A percentile compares a stretch with the other conserved stretches of the same genome.
These are phyloP conservation scores for Tiphia femorata DNA, from an alignment of 2,888 invertebrate species.

Conservation along the genomic window DNA sequence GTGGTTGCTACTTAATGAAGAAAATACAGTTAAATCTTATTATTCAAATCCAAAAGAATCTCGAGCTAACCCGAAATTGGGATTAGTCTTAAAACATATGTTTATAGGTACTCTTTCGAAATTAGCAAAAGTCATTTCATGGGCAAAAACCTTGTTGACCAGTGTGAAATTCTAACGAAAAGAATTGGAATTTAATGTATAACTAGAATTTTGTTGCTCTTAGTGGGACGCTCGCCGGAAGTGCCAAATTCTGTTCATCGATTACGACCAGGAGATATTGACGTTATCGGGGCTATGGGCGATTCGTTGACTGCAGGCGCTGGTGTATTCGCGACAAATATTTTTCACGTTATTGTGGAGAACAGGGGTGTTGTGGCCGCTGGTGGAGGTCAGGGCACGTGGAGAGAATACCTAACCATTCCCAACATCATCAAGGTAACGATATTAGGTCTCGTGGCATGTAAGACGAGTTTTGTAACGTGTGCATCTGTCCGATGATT, in stretches of 20 bases:
- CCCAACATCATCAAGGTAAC: conserved; percentile 79
- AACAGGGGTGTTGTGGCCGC: conserved; percentile 54
- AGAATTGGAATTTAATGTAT: too few species aligned
- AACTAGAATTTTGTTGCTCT: too few species aligned
- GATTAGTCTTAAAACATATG: too few species aligned
- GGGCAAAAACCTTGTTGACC: too few species aligned
- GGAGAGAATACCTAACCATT: conserved; percentile 79
- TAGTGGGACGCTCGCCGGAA: conserved; percentile 37
- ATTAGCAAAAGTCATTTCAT: too few species aligned
- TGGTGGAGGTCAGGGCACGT: conserved; percentile 77
- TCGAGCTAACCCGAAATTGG: too few species aligned
- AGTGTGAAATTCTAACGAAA: too few species aligned
- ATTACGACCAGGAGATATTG: conserved; percentile 75
- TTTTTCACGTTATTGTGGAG: conserved; percentile 66
- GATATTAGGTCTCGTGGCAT: too few species aligned
- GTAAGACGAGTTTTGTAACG: background rate
- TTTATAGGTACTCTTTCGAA: too few species aligned
- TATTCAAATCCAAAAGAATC: too few species aligned
- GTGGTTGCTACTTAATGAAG: too few species aligned
- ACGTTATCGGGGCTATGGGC: conserved; percentile 74
- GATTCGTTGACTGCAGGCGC: conserved; percentile 75
- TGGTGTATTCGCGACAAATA: conserved; percentile 70
- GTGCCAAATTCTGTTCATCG: conserved; percentile 73
- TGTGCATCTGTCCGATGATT: background rate
- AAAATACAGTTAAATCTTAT: too few species aligned